phyloP scores from a whole-genome alignment of 2,797 vertebrate genomes.

The Sebastolobus alascanus region DNA sequence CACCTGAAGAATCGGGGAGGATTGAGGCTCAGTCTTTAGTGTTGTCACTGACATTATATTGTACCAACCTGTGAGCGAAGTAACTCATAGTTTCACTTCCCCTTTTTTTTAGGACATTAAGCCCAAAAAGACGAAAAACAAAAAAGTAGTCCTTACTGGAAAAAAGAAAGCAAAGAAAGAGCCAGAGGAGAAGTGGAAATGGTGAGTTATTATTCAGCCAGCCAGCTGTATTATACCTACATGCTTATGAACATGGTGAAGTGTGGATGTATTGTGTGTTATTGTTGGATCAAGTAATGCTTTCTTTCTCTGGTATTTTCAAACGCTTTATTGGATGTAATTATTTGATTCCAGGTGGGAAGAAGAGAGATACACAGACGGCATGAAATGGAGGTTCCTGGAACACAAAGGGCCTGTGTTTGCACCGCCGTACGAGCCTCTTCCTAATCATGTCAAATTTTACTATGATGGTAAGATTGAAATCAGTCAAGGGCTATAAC shows the following conservation, averaged over 20 bases:
- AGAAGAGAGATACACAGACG: conserved; percentile 96
- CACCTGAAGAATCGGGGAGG: neutral
- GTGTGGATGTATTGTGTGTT: neutral
- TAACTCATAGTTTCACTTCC: conserved; percentile 50
- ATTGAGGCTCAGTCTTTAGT: neutral
- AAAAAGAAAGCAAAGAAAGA: conserved; percentile 98
- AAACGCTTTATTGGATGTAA: conserved; percentile 6
- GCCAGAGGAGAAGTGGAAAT: conserved; percentile 99
- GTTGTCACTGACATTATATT: neutral
- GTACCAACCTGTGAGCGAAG: neutral
- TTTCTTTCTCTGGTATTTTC: conserved; percentile 7
- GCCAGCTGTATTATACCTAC: neutral
- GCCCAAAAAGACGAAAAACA: conserved; percentile 93
- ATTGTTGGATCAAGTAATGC: neutral
- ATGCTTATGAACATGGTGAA: neutral
- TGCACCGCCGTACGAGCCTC: conserved; percentile 95
- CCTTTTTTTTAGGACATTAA: conserved; percentile 86
- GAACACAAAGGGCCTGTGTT: conserved; percentile 99
- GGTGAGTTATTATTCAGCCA: conserved; percentile 80
- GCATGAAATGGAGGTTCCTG: conserved; percentile 96
- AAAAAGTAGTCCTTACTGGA: conserved; percentile 86
- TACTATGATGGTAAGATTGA: conserved; percentile 93
- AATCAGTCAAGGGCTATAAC: fast-evolving
- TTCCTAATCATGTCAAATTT: conserved; percentile 94
- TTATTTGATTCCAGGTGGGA: conserved; percentile 91